Base-by-base conservation (phyloP, 2,113 vertebrate genomes). In the Xiphias gladius region DNA sequence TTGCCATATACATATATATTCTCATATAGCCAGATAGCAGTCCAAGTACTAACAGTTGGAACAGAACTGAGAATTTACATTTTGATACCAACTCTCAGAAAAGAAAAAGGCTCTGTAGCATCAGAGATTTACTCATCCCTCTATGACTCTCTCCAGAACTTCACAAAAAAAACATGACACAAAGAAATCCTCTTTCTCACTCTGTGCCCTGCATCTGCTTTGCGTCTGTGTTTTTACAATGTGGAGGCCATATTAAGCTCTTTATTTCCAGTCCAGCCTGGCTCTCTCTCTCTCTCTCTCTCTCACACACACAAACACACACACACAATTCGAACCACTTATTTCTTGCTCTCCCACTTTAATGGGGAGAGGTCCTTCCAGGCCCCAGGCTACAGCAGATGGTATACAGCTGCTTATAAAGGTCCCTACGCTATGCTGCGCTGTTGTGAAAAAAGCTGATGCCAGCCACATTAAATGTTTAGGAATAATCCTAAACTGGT, bases 401-500 rank as follows among this genome's bases (percentile, higher is more conserved):
- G 84, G 73, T 50, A 19, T 24, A 61, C 3, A 75, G 55, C 79
- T 80, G 83, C 78, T 72, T 39, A 63, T 82, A 75, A 89, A 90
- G 52, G 69, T 68, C 63, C 65, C 73, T 80, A 7, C 3, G 70
- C 62, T 28, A 7, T 43, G 73, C 62, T 35, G 35, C 1, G 57
- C 66, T 86, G 79, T 39, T 62, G 74, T 83, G 19, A 65, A 48
- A 52, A 20, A 65, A 66, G 80, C 70, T 28, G 64, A 9, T 22
- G 55, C 84, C 86, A 30, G 73, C 73, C 84, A 66, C 54, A 79
- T 80, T 82, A 66, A 87, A 73, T 63, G 20, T 58, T 67, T n/a
- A 43, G 70, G 72, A 82, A 65, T 73, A 75, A 50, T 66, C 58
- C 80, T 78, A 87, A 85, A 85, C 80, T 85, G 78, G 24, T 35